These are phyloP conservation scores for Amphilophus citrinellus DNA, from an alignment of 2,113 vertebrate genomes.

Conservation along the genomic window DNA sequence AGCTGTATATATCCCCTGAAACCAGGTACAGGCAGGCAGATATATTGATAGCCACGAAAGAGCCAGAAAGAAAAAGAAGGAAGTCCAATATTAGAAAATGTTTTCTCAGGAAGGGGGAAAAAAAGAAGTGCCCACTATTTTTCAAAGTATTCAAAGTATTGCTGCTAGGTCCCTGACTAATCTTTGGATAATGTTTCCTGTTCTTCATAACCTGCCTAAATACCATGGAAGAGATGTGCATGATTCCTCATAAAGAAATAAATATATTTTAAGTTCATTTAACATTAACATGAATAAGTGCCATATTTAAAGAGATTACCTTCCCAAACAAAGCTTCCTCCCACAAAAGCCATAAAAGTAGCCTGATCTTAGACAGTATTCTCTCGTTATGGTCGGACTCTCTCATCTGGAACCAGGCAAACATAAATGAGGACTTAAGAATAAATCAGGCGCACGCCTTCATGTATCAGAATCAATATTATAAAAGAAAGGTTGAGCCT, in stretches of 20 bases:
- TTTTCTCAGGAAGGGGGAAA: no score
- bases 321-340: background rate
- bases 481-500: background rate
- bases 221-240: background rate
- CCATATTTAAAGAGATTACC: background rate
- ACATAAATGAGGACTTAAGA: background rate
- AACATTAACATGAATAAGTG: background rate
- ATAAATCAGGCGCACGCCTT: rapidly evolving
- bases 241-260: background rate
- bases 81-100: background rate
- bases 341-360: background rate
- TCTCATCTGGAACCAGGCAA: background rate
- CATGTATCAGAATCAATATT: background rate
- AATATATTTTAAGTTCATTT: background rate
- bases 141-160: background rate
- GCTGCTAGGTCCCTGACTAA: background rate
- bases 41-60: background rate
- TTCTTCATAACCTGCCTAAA: background rate
- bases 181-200: background rate
- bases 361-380: background rate
- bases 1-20: background rate
- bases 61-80: background rate
- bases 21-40: rapidly evolving
- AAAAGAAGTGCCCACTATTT: background rate
- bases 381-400: rapidly evolving